Evolutionary conservation across 2,888 invertebrate genomes (phyloP), one percentile per base, ranked within the genome.

Genomic region (Brenthis daphne): DNA sequence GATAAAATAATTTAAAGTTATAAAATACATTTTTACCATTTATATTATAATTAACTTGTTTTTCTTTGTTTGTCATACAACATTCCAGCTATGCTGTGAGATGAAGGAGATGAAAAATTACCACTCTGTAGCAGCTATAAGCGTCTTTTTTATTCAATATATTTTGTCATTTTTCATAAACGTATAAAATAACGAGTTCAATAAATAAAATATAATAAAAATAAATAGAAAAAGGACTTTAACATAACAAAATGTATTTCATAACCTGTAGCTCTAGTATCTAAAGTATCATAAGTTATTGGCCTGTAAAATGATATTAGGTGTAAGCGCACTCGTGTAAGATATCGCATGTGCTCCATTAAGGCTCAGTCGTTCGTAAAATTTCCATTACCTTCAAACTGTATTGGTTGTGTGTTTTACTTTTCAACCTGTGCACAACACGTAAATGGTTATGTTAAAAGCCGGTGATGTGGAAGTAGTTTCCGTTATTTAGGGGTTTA

Each of bases 311-410:
- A 37, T 8, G 48, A 55, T 64, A 66, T 60, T 71, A 64, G 55
- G 68, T 64, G 53, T 57, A 71, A 64, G 64, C 71, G 50, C 65
- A 68, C 57, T 71, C 74, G 64, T 70, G 74, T 74, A 72, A 73
- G 73, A 71, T 67, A 72, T 73, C 71, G 66, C 65, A 57, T 67
- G 60, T 64, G 70, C 70, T 72, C 74, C 74, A 76, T 75, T 75
- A 73, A 72, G 65, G 69, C 56, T 67, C 69, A 75, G 67, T 71
- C 67, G 68, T 65, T 70, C 66, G 75, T 70, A 61, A 71, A 75
- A 75, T 75, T 72, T 74, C 72, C 72, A 70, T 72, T 71, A 71
- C 70, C 58, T 69, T 57, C 67, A 70, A 69, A 68, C 56, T 63
- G 70, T 71, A 69, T 66, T 54, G 50, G 57, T 55, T 64, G 57